These are phyloP conservation scores for Gadopsis marmoratus DNA, from an alignment of 2,797 vertebrate genomes.

Conservation along the genomic window DNA sequence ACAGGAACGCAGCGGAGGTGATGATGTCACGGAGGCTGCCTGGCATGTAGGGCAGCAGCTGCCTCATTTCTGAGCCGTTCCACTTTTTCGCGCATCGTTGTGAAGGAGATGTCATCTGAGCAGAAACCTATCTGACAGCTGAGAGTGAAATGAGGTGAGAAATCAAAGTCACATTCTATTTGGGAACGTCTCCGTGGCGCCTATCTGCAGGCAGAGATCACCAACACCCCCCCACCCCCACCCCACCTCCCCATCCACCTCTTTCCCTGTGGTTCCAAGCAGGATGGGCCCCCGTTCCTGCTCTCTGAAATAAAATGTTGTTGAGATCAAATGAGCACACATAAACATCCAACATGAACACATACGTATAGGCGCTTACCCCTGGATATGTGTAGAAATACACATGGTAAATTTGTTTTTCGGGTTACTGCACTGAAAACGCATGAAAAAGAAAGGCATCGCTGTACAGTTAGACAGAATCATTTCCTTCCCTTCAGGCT, in stretches of 20 bases:
- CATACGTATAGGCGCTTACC: not conserved
- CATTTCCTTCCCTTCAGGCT: slow-evolving; percentile 19
- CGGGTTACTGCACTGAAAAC: slow-evolving; percentile 2
- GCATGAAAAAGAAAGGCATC: slow-evolving; percentile 25
- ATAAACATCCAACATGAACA: slow-evolving; percentile 26
- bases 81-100: slow-evolving; percentile 76
- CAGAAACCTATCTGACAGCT: slow-evolving; percentile 86
- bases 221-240: slow-evolving; percentile 39
- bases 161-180: slow-evolving; percentile 88
- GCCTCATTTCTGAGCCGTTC: slow-evolving; percentile 83
- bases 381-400: not conserved
- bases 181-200: slow-evolving; percentile 76
- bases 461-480: not conserved
- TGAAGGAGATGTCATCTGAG: slow-evolving; percentile 85
- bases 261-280: slow-evolving; percentile 33
- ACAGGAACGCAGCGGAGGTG: slow-evolving; percentile 66
- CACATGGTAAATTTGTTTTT: not conserved
- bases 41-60: slow-evolving; percentile 83
- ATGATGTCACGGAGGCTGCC: slow-evolving; percentile 72
- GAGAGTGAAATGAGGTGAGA: slow-evolving; percentile 89
- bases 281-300: slow-evolving; percentile 40
- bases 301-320: slow-evolving; percentile 55
- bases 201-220: slow-evolving; percentile 81
- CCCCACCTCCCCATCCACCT: slow-evolving; percentile 2
- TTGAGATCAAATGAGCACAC: slow-evolving; percentile 18